Percentiles rank a stretch among this genome's conserved stretches.
Evolutionary conservation across 2,797 vertebrate genomes (phyloP).

Genomic region (Hyperoplus lanceolatus): DNA sequence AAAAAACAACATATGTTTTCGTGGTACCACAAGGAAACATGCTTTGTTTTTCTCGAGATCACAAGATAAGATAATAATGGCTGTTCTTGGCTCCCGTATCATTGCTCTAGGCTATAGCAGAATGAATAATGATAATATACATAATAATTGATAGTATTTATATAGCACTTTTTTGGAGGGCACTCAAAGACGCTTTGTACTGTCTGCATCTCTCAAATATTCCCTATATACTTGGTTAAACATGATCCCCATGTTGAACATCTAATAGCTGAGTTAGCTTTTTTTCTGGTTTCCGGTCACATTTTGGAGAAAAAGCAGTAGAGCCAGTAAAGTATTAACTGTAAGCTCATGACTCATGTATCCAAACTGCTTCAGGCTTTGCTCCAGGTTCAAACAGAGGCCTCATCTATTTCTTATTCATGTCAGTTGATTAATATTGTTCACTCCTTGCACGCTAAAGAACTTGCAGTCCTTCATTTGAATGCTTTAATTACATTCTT

Average conservation of each 20-base stretch:
- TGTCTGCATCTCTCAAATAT: too few relatives aligned
- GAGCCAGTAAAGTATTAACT: constrained; percentile 3
- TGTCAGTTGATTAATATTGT: constrained; percentile 1
- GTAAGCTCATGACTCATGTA: constrained; percentile 23
- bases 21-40: too few relatives aligned
- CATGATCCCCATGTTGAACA: not conserved
- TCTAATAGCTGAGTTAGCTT: not conserved
- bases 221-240: too few relatives aligned
- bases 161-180: too few relatives aligned
- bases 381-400: constrained; percentile 34
- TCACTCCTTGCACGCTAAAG: not conserved
- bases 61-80: too few relatives aligned
- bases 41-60: too few relatives aligned
- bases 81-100: too few relatives aligned
- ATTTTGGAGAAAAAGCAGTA: constrained; percentile 16
- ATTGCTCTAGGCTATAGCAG: not conserved
- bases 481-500: not conserved
- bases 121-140: not conserved
- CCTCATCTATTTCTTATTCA: constrained; percentile 44
- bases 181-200: too few relatives aligned
- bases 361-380: constrained; percentile 34
- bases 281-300: constrained; percentile 5
- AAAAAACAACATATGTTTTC: too few relatives aligned
- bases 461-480: not conserved
- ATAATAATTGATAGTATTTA: too few relatives aligned